Base-by-base conservation (phyloP, 2,888 invertebrate species). In the Epinotia ramella region DNA sequence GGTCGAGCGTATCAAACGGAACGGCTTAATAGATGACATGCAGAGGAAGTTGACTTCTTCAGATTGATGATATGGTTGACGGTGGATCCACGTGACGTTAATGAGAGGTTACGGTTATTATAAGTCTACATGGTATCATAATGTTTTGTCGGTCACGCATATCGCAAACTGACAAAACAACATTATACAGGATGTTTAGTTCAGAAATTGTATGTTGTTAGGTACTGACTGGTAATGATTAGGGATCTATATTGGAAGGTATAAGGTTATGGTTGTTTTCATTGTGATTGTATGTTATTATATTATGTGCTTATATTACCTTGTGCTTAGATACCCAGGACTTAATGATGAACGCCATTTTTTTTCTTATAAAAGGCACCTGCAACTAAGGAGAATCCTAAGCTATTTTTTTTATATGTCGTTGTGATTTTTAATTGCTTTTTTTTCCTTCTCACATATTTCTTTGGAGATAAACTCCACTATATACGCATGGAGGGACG, bases 11-110 rank as follows among this genome's bases (percentile, higher is more conserved):
- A 57, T 57, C 56, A 13, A 40, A 60, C 69, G 69, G 69, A 69
- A 69, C 46, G 5, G 46, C 59, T 69, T 24, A 68, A 53, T 65
- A 33, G 53, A 56, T 33, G 69, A 69, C 59, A 57, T 1, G 68
- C 11, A 24, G n/a, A 69, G 69, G 59, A 69, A 60, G 69, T 69
- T 69, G 59, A 69, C 59, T 59, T 60, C 69, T 57, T 20, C n/a
- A n/a, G 44, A 44, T 24, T 67, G 44, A 67, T n/a, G 40, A 20
- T 44, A 11, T 6, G 24, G 69, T 68, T 56, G 20, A 68, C 16
- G 33, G 13, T n/a, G 16, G 44, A 60, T 28, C 28, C 12, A 28
- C 16, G 16, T 16, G n/a, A 64, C 16, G 46, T 49, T 65, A 46
- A 65, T 65, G 65, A 49, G 20, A 46, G 64, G 46, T 49, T 64